Conservation (phyloP, 2,888 invertebrate genomes). For the Belgica antarctica region DNA sequence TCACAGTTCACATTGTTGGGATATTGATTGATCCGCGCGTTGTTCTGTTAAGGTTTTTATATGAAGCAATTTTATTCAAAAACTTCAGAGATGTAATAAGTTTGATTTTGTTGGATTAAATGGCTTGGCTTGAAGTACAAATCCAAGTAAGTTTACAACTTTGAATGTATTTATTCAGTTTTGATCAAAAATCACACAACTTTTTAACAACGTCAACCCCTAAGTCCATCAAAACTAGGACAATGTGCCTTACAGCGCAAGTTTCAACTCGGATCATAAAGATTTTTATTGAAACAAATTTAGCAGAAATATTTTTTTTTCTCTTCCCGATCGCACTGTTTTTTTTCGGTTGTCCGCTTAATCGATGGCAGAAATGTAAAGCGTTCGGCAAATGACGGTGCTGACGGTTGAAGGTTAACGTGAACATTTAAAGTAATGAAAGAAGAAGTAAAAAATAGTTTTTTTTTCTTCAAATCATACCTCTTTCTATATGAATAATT, state of each 20-base stretch:
- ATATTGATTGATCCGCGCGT: conserved; percentile 10
- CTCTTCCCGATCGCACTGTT: conserved; percentile 7
- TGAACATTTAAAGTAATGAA: conserved; percentile 36
- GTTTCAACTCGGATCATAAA: too few relatives aligned
- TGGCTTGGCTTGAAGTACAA: too few relatives aligned
- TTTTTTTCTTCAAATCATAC: too few relatives aligned
- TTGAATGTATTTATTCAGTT: too few relatives aligned
- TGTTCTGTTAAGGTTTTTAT: too few relatives aligned
- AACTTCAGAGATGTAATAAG: too few relatives aligned
- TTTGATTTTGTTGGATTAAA: too few relatives aligned
- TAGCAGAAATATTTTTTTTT: not conserved
- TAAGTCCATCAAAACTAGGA: too few relatives aligned
- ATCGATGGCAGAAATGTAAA: conserved; percentile 36
- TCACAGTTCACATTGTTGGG: not conserved
- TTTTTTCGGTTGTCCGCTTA: conserved; percentile 28
- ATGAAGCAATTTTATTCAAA: conserved; percentile 4
- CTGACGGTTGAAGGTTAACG: conserved; percentile 42
- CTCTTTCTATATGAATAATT: conserved; percentile 20
- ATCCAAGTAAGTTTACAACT: too few relatives aligned
- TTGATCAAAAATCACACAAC: too few relatives aligned
- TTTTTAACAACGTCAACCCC: too few relatives aligned
- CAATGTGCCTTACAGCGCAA: conserved; percentile 1
- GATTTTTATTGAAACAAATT: conserved; percentile 15
- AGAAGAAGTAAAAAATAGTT: conserved; percentile 19
- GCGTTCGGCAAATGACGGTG: conserved; percentile 21